Percentiles rank a stretch among this genome's conserved stretches.
phyloP scores from a whole-genome alignment of 2,888 invertebrate species.

The Sesamia inferens region DNA sequence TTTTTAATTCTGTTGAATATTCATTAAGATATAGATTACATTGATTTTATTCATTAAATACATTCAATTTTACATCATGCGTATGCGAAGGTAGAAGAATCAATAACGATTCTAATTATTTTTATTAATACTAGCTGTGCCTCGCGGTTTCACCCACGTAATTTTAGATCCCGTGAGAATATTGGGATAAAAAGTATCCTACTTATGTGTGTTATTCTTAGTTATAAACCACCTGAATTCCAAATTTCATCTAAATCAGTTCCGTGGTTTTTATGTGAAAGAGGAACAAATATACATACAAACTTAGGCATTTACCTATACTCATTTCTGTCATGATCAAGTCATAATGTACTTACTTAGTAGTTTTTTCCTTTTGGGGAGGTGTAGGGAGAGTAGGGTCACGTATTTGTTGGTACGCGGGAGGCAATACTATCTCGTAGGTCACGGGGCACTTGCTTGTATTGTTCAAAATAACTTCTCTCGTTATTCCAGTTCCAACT shows the following conservation, averaged over 20 bases:
- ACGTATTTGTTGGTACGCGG: constrained; percentile 66
- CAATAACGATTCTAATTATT: neutral
- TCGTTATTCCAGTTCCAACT: constrained; percentile 86
- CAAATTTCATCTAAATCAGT: no score
- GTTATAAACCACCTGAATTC: no score
- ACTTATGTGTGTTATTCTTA: no score
- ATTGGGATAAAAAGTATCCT: no score
- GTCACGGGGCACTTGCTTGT: constrained; percentile 90
- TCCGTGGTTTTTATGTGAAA: no score
- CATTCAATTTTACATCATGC: neutral
- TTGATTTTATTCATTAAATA: constrained; percentile 1
- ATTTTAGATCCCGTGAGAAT: no score
- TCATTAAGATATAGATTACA: neutral
- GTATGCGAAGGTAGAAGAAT: neutral
- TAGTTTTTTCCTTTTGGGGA: constrained; percentile 73
- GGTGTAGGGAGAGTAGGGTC: constrained; percentile 63
- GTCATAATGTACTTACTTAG: constrained; percentile 72
- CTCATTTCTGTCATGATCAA: neutral
- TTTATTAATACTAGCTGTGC: no score
- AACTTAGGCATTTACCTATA: neutral
- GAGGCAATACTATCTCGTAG: constrained; percentile 83
- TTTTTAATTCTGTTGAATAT: constrained; percentile 77
- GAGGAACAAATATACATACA: no score
- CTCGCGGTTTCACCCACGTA: no score
- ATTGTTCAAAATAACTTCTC: constrained; percentile 90